Conservation (phyloP, 1,140 invertebrate genomes). For the Portunus trituberculatus region DNA sequence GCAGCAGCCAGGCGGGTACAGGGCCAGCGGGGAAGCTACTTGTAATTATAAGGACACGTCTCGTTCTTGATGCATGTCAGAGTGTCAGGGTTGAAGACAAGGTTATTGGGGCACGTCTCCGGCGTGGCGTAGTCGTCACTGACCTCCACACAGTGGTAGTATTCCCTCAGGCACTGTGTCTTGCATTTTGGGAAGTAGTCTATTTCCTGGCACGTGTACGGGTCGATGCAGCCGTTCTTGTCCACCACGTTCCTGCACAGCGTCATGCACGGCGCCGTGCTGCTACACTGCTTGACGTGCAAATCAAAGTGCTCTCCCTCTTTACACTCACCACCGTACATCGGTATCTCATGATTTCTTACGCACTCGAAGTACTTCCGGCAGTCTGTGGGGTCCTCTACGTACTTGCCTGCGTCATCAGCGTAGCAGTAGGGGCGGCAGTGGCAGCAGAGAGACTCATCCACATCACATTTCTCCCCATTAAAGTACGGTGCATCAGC, state of each 20-base stretch:
- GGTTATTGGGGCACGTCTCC: neutral
- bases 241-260: too few relatives aligned
- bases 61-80: neutral
- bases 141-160: neutral
- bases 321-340: too few relatives aligned
- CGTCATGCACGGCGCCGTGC: too few relatives aligned
- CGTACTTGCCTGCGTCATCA: neutral
- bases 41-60: slow-evolving; percentile 12
- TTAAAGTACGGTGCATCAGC: neutral
- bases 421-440: neutral
- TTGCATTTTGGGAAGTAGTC: slow-evolving; percentile 28
- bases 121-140: neutral
- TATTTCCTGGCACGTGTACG: neutral
- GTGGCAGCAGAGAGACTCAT: neutral
- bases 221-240: neutral
- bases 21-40: neutral
- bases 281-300: neutral
- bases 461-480: neutral
- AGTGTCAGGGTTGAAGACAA: neutral
- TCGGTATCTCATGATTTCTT: neutral
- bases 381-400: neutral
- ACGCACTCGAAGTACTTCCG: neutral
- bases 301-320: too few relatives aligned
- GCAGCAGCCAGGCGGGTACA: neutral
- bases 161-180: neutral